Evolutionary conservation across 1,140 invertebrate species (phyloP), one percentile per base, ranked within the genome.

Genomic region (Acyrthosiphon pisum): DNA sequence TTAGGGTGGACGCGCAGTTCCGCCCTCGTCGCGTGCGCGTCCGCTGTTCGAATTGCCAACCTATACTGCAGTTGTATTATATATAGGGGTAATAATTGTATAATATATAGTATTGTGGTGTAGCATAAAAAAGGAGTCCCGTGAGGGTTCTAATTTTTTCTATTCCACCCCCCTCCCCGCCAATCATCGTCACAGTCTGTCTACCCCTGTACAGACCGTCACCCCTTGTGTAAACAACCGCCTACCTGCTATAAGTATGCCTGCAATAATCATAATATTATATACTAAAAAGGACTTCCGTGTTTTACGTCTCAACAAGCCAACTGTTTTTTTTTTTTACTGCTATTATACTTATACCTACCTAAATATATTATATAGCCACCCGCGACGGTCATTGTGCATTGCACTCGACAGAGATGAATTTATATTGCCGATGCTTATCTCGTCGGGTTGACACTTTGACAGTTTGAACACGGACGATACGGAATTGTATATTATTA

Each of bases 231-330:
- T 84, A 84, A 26, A 11, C 41, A 84, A 37, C 83, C 23, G 37
- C 37, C 83, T 84, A 26, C 81, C 37, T 41, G 81, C 23, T 8
- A 23, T 83, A 41, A 83, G 37, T 41, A 37, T 84, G 37, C 35
- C 35, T 4, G 20, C 22, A 6, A 83, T 83, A 83, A 37, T 83
- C 22, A 83, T 37, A 22, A 41, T 37, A 84, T 41, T 88, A 88
- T n/a, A 35, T n/a, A 89, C 30, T 53, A 89, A 91, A 91, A 92
- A 92, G 91, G 68, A 91, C 91, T 92, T 92, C 41, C 68, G 44
- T 83, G 91, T 92, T 83, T 48, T 92, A 91, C n/a, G 56, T 76
- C 9, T 91, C 50, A 30, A 22, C 20, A 35, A 50, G n/a, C 30
- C 50, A 9, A 86, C 50, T 46, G 22, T 87, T 89, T 8, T 89